phyloP scores from a whole-genome alignment of 2,888 invertebrate genomes.

The Sminthurinus aureus region DNA sequence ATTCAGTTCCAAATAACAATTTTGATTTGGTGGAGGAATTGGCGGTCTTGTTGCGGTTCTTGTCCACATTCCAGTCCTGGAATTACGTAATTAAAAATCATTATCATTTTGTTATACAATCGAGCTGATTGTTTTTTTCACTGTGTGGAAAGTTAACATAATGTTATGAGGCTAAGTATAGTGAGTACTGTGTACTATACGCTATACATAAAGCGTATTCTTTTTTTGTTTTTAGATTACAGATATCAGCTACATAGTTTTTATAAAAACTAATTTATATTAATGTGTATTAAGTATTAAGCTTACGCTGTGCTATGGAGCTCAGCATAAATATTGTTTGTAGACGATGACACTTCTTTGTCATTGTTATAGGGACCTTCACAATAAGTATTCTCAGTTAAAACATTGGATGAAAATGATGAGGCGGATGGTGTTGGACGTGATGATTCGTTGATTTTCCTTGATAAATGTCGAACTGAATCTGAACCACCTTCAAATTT shows the following conservation, averaged over 20 bases:
- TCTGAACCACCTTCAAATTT: slow-evolving; percentile 44
- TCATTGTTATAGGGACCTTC: slow-evolving; percentile 53
- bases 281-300: neutral
- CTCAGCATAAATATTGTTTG: slow-evolving; percentile 54
- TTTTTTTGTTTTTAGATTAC: too few relatives aligned
- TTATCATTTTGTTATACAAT: too few relatives aligned
- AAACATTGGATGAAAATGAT: slow-evolving; percentile 43
- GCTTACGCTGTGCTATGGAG: too few relatives aligned
- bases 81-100: too few relatives aligned
- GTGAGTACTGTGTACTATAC: too few relatives aligned
- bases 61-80: neutral
- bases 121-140: too few relatives aligned
- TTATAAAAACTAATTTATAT: neutral
- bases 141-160: too few relatives aligned
- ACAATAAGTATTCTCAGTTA: slow-evolving; percentile 53
- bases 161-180: too few relatives aligned
- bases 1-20: slow-evolving; percentile 51
- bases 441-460: slow-evolving; percentile 49
- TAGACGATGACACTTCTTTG: slow-evolving; percentile 40
- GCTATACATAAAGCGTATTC: too few relatives aligned
- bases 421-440: slow-evolving; percentile 41
- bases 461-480: slow-evolving; percentile 50
- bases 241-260: too few relatives aligned
- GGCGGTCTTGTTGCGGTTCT: slow-evolving; percentile 33
- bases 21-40: slow-evolving; percentile 42